Evolutionary conservation across 2,797 vertebrate species (phyloP).

Genomic region (Eremophila alpestris): DNA sequence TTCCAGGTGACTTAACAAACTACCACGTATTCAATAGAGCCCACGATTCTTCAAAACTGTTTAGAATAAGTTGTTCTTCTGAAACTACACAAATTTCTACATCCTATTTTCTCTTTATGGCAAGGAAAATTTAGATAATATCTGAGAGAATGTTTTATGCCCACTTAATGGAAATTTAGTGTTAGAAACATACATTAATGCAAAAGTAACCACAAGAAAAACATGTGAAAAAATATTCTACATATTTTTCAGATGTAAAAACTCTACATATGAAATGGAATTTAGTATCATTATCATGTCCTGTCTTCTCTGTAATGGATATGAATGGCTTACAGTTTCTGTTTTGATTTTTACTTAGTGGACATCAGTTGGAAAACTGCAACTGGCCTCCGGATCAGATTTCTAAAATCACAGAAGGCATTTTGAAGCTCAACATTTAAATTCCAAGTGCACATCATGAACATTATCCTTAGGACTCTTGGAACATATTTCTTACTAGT

Average conservation of each 20-base stretch:
- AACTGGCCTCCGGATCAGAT: background rate
- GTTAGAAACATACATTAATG: background rate
- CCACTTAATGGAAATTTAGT: background rate
- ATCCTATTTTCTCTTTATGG: background rate
- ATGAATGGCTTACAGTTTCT: background rate
- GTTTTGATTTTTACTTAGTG: background rate
- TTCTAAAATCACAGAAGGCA: background rate
- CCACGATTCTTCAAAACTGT: background rate
- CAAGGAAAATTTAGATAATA: background rate
- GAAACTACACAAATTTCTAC: background rate
- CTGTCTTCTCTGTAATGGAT: background rate
- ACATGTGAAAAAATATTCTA: background rate
- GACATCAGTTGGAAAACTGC: background rate
- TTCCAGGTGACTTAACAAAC: background rate
- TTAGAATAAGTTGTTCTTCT: background rate
- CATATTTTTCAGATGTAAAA: background rate
- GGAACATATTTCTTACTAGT: background rate
- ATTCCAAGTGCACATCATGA: background rate
- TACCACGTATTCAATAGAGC: background rate
- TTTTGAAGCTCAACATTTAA: background rate
- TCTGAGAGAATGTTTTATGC: background rate
- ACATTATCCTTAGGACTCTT: background rate
- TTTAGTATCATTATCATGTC: background rate
- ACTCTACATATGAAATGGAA: background rate
- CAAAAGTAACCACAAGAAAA: background rate